Evolutionary conservation across 2,113 vertebrate species (phyloP).

Genomic region (Opisthocomus hoazin): DNA sequence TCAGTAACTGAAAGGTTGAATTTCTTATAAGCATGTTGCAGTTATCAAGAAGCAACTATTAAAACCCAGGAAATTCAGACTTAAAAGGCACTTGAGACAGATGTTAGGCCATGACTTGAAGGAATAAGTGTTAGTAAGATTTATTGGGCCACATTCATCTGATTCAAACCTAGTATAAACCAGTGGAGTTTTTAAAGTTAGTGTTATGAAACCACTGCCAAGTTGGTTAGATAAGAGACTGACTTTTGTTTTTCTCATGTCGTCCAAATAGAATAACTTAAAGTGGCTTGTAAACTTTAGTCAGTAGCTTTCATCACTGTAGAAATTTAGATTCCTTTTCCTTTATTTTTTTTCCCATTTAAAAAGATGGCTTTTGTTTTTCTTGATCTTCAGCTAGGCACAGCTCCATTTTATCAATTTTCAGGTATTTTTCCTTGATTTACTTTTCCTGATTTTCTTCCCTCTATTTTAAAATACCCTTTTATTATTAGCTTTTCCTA

Average conservation of each 20-base stretch:
- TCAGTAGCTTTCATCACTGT: not conserved
- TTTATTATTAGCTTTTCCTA: not conserved
- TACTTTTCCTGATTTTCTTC: not conserved
- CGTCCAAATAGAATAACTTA: not conserved
- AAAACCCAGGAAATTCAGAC: slow-evolving; percentile 1
- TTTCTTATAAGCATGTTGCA: not conserved
- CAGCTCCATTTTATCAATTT: not conserved
- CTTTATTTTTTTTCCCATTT: not conserved
- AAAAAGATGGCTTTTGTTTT: not conserved
- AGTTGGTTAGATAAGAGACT: not conserved
- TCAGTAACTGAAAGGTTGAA: not conserved
- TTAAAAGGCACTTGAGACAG: slow-evolving; percentile 1
- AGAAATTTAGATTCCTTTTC: not conserved
- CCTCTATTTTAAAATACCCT: not conserved
- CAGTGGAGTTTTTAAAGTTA: not conserved
- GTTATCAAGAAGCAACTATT: not conserved
- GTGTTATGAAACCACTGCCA: not conserved
- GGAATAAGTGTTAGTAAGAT: slow-evolving; percentile 27
- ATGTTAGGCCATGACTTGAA: slow-evolving; percentile 15
- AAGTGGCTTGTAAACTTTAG: not conserved
- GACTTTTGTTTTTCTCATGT: not conserved
- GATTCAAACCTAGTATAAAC: not conserved
- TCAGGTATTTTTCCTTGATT: not conserved
- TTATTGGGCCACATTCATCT: slow-evolving; percentile 12
- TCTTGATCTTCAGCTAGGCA: not conserved